These are phyloP conservation scores for Hypothenemus hampei DNA, from an alignment of 1,140 invertebrate species.

Conservation along the genomic window DNA sequence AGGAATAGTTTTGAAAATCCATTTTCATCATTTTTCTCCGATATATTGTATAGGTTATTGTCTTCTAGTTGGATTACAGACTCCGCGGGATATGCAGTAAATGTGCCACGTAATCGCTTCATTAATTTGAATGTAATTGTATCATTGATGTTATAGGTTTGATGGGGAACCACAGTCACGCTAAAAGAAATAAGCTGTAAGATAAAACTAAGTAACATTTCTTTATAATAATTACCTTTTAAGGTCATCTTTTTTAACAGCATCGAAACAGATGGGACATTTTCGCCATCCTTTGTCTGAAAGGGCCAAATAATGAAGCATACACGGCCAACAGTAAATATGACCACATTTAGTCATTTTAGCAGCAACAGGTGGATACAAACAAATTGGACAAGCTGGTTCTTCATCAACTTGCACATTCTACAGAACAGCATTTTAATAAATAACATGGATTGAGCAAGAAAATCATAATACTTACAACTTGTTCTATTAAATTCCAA, in stretches of 20 bases:
- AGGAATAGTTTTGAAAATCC: slow-evolving; percentile 73
- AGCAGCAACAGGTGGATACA: slow-evolving; percentile 74
- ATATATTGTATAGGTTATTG: slow-evolving; percentile 46
- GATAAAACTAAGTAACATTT: background rate
- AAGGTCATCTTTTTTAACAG: slow-evolving; percentile 69
- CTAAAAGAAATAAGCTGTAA: slow-evolving; percentile 40
- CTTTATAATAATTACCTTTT: slow-evolving; percentile 60
- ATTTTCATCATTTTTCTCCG: slow-evolving; percentile 46
- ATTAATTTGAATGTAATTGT: slow-evolving; percentile 79
- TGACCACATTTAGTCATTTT: slow-evolving; percentile 94
- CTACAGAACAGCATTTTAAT: slow-evolving; percentile 39
- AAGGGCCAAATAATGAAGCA: slow-evolving; percentile 85
- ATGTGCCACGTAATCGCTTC: slow-evolving; percentile 73
- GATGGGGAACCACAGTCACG: slow-evolving; percentile 52
- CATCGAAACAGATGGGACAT: slow-evolving; percentile 86
- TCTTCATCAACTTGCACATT: slow-evolving; percentile 59
- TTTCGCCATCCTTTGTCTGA: slow-evolving; percentile 71
- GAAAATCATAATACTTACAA: slow-evolving; percentile 58
- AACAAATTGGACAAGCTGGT: slow-evolving; percentile 86
- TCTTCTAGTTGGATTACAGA: slow-evolving; percentile 32
- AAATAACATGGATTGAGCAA: background rate
- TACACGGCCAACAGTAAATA: slow-evolving; percentile 93
- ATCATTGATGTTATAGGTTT: slow-evolving; percentile 62
- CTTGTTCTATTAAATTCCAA: slow-evolving; percentile 89
- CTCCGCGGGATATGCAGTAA: slow-evolving; percentile 63